phyloP scores from a whole-genome alignment of 2,888 invertebrate species.

The Tryphoninae sp. region DNA sequence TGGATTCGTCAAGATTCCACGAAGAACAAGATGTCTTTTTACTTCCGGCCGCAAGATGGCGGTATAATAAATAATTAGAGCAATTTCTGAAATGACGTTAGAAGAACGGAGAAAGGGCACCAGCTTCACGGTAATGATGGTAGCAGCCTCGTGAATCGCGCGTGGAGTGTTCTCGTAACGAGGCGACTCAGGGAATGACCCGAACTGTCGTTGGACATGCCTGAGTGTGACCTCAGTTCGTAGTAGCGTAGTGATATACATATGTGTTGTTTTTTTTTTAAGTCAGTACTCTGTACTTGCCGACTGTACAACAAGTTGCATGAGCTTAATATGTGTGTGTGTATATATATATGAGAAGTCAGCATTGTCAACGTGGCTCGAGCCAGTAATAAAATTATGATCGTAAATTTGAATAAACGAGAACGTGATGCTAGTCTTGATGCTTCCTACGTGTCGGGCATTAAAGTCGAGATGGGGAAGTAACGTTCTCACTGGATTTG shows the following conservation, averaged over 20 bases:
- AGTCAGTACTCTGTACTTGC: constrained; percentile 42
- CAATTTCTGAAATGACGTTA: constrained; percentile 5
- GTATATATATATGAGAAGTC: constrained; percentile 6
- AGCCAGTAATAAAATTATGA: constrained; percentile 63
- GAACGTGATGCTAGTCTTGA: constrained; percentile 71
- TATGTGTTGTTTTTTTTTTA: background rate
- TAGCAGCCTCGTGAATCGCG: constrained; percentile 23
- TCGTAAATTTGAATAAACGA: constrained; percentile 78
- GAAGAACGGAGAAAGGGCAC: constrained; percentile 1
- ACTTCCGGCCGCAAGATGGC: background rate
- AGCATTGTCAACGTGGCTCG: constrained; percentile 45
- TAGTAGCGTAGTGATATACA: constrained; percentile 3
- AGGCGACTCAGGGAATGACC: constrained; percentile 37
- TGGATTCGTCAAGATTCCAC: constrained; percentile 5
- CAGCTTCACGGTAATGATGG: constrained; percentile 23
- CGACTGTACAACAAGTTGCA: constrained; percentile 60
- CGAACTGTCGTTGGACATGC: constrained; percentile 21
- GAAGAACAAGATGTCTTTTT: background rate
- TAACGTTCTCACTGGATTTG: background rate
- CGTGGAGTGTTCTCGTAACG: constrained; percentile 40
- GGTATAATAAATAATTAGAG: constrained; percentile 9
- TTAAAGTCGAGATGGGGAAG: constrained; percentile 44
- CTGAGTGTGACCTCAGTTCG: constrained; percentile 59
- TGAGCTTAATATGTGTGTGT: constrained; percentile 42
- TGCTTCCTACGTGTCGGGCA: constrained; percentile 76